Evolutionary conservation across 2,113 vertebrate genomes (phyloP), one percentile per base, ranked within the genome.

Genomic region (Taxidea taxus): DNA sequence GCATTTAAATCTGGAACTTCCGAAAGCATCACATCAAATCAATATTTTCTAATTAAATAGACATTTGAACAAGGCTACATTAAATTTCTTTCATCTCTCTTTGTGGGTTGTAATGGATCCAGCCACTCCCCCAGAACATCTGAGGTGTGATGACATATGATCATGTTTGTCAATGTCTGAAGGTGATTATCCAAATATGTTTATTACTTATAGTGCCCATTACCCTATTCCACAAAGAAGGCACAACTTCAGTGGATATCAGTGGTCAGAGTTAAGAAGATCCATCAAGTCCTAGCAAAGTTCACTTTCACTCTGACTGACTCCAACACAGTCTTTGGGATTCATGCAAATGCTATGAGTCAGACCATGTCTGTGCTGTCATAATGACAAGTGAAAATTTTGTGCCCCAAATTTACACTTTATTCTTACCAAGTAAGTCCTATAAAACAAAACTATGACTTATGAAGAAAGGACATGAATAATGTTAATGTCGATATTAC

Each of bases 121-220:
- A 83, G 62, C 37, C 27, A 85, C 18, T 68, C 31, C 37, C 37
- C 25, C 39, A 12, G 25, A 89, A 74, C 18, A 3, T 39, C 81
- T 34, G 2, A 58, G 42, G 70, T 18, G 27, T 82, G 62, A 77
- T 25, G 11, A 27, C 80, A 20, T 49, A 84, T 94, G 44, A 49
- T 54, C 29, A n/a, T 82, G 11, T 92, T 86, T 93, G 54, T 96
- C 42, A 84, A 6, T 72, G 21, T 56, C n/a, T 62, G 3, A 47
- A 82, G 87, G 29, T 81, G 44, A 91, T 90, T 82, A 87, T 82
- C 39, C 23, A 95, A 72, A 56, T 88, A 87, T 86, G 87, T 91
- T 94, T 66, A 62, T 93, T 44, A 62, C 25, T 27, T 56, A 7
- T 47, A 37, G 31, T 90, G 23, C 11, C 13, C 10, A 37, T 90